A percentile compares a stretch with the other conserved stretches of the same genome.
Conservation (phyloP, 92 coral and sea anemone species). For the Paragorgia papillata region DNA sequence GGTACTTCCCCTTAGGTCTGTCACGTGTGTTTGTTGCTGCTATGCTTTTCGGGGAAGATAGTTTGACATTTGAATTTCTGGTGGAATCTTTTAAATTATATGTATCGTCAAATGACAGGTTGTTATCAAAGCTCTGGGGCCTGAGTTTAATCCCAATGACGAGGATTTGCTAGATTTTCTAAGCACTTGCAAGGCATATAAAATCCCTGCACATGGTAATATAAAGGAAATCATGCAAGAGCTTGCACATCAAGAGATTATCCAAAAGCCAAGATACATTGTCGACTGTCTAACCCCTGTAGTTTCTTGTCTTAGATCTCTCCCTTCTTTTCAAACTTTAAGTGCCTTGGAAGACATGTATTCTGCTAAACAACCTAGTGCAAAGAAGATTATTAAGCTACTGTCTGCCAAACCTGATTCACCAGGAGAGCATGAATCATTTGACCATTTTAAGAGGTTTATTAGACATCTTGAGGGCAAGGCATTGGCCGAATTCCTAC, state of each 20-base stretch:
- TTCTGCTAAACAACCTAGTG: conserved; percentile 19
- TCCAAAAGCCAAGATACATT: conserved; percentile 54
- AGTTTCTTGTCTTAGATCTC: conserved; percentile 6
- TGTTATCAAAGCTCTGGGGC: conserved; percentile 34
- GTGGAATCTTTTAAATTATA: conserved; percentile 62
- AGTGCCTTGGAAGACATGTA: conserved; percentile 10
- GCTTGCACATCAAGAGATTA: conserved; percentile 63
- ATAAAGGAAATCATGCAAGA: conserved; percentile 38
- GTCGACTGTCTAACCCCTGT: conserved; percentile 23
- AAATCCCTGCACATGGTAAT: conserved; percentile 47
- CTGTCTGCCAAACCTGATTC: conserved; percentile 19
- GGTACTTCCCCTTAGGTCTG: conserved; percentile 33
- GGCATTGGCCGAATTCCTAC: conserved; percentile 35
- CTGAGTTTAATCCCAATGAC: conserved; percentile 18
- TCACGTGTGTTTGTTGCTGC: conserved; percentile 51
- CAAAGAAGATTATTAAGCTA: conserved; percentile 33
- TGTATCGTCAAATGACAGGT: conserved; percentile 51
- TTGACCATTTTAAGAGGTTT: conserved; percentile 44
- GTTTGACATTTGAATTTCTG: conserved; percentile 41
- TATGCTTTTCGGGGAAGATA: conserved; percentile 60
- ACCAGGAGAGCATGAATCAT: conserved; percentile 5
- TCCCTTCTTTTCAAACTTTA: conserved; percentile 17
- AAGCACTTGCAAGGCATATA: conserved; percentile 25
- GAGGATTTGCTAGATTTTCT: conserved; percentile 39
- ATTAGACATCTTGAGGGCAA: conserved; percentile 46